A percentile compares a stretch with the other conserved stretches of the same genome.
Evolutionary conservation across 2,888 invertebrate genomes (phyloP).

Genomic region (Melieria crassipennis): DNA sequence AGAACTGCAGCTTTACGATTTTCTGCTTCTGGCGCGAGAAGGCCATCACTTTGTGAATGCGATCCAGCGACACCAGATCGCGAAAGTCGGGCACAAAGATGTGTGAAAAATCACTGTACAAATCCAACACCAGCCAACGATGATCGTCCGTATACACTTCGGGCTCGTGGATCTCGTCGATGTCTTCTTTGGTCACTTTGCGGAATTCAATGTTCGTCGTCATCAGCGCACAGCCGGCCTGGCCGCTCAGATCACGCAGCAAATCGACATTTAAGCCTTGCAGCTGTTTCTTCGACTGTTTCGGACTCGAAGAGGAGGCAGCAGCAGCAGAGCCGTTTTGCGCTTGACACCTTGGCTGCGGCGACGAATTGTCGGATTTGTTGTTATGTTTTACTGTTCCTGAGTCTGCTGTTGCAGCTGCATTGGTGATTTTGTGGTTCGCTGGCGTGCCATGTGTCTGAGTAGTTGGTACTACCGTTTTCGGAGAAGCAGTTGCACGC

Average conservation of each 20-base stretch:
- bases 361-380: too few relatives aligned
- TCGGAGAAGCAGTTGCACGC: too few relatives aligned
- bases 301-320: too few relatives aligned
- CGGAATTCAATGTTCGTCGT: slow-evolving; percentile 57
- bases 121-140: slow-evolving; percentile 62
- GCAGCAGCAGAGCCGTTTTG: too few relatives aligned
- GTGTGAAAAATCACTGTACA: slow-evolving; percentile 64
- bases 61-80: slow-evolving; percentile 60
- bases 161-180: slow-evolving; percentile 56
- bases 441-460: too few relatives aligned
- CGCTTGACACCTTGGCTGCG: too few relatives aligned
- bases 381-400: too few relatives aligned
- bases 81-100: slow-evolving; percentile 62
- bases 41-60: slow-evolving; percentile 59
- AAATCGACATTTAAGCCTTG: neutral
- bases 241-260: slow-evolving; percentile 36
- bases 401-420: too few relatives aligned
- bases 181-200: slow-evolving; percentile 51
- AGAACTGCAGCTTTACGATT: slow-evolving; percentile 60
- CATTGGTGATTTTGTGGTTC: too few relatives aligned
- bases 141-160: slow-evolving; percentile 53
- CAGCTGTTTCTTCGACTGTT: too few relatives aligned
- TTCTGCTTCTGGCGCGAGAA: slow-evolving; percentile 53
- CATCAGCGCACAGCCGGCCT: slow-evolving; percentile 45
- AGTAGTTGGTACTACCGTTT: too few relatives aligned